Evolutionary conservation across 2,888 invertebrate genomes (phyloP), one percentile per base, ranked within the genome.

Genomic region (Drosophila recens): DNA sequence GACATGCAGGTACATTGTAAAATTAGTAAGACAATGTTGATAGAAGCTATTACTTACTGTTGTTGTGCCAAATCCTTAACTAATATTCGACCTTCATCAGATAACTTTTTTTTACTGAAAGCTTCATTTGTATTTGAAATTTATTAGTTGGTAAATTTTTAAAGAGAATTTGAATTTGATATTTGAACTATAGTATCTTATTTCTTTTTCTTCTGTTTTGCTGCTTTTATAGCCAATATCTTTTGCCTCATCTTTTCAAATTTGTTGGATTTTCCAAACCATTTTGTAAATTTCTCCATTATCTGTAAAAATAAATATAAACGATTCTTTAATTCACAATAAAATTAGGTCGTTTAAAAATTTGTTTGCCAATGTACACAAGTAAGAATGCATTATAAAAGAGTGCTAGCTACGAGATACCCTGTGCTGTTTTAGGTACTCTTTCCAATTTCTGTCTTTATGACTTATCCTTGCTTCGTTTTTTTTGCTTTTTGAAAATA

Each of bases 221-320:
- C 77, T 20, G n/a, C 23, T 46, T 82, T 79, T 23, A 59, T 17
- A 1, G 80, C 77, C 8, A 72, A 6, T 4, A 82, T 72, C 4
- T 52, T 72, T 0, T n/a, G 57, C 30, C 82, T 73, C 45, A 75
- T 36, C 59, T 83, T 85, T 27, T 66, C 43, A 13, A 79, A 79
- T 58, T 79, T 80, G 51, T 88, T 88, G 0, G 89, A 67, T 42
- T 56, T 69, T n/a, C 72, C 69, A 61, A 81, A 86, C 90, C 91
- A 90, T 63, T 87, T 90, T 2, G 77, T 61, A 54, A 78, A 90
- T 64, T 91, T 91, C 3, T 82, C 80, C 72, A 85, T 64, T 4
- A 90, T 3, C 90, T 90, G 30, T n/a, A 68, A 64, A 23, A 11
- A 20, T 43, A 53, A 34, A 42, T 52, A 42, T n/a, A n/a, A 8